These are phyloP conservation scores for Tadarida brasiliensis DNA, from an alignment of 2,797 vertebrate species.

Conservation along the genomic window DNA sequence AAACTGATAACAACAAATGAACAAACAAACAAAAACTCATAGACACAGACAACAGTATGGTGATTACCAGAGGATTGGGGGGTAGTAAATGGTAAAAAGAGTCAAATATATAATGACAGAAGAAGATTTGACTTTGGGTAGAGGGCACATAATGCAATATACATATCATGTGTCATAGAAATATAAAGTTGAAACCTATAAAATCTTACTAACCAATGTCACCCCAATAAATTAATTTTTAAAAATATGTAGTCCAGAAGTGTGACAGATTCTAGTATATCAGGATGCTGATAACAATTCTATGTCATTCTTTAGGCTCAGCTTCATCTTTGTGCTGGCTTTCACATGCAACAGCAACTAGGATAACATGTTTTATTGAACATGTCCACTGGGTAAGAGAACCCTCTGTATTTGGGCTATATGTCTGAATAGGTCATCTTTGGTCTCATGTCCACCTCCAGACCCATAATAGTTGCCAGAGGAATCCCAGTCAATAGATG, in stretches of 20 bases:
- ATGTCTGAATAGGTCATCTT: neutral
- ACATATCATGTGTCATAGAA: neutral
- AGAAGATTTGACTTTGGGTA: neutral
- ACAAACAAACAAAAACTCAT: neutral
- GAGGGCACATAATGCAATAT: neutral
- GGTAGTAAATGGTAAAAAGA: neutral
- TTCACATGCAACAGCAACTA: neutral
- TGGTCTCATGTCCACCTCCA: neutral
- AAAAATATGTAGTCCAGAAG: neutral
- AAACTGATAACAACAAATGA: neutral
- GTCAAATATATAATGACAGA: neutral
- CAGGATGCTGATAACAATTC: neutral
- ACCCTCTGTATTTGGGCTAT: neutral
- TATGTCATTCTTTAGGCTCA: neutral
- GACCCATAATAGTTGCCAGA: neutral
- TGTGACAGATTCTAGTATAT: neutral
- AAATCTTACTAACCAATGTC: neutral
- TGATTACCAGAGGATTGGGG: neutral
- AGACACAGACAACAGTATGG: neutral
- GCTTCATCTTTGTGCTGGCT: neutral
- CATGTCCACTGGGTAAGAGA: neutral
- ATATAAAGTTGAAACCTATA: neutral
- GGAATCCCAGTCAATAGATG: neutral
- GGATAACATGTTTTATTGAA: neutral
- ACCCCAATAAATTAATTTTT: neutral